Base-by-base conservation (phyloP, 2,888 invertebrate species). In the Yponomeuta evonymella region DNA sequence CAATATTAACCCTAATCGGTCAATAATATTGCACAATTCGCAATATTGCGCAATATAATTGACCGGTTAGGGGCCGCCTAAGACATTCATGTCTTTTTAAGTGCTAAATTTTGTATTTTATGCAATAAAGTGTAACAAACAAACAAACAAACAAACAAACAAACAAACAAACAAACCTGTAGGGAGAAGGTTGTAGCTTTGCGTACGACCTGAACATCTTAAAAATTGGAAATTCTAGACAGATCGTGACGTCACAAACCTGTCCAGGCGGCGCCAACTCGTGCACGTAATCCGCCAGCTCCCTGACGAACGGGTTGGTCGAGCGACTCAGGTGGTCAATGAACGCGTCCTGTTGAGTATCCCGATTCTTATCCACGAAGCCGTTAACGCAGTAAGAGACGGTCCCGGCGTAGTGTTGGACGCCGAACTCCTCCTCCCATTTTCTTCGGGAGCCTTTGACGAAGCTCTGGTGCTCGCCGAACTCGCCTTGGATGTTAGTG, bases 401-500 rank as follows among this genome's bases (percentile, higher is more conserved):
- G 72, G 95, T 93, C 11, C 98, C 98, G 0, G 98, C 98, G 83
- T 98, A 98, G 83, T 98, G 98, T 74, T 94, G 94, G 1, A 98
- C 95, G 0, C 97, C 97, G 79, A 98, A 98, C 85, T 98, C 97
- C 12, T 95, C 95, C 83, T 97, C 97, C 98, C 98, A 98, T 78
- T 95, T 95, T 15, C 98, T 92, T 0, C 97, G 94, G 80, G 98
- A 97, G 0, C 97, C 95, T 85, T 97, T 97, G 1, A 97, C 95
- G 85, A 97, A 98, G 85, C 96, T 95, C 69, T 95, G 94, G 84
- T 98, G 96, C 58, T 90, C 93, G 76, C 96, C 97, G 83, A 98
- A 98, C 85, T 98, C 98, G 36, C 95, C 91, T 85, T 98, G 97
- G 70, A 98, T 93, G 90, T 98, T 98, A 11, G 95, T 96, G 75